These are phyloP conservation scores for Berghia stephanieae DNA, from an alignment of 1,140 invertebrate genomes.

Conservation along the genomic window DNA sequence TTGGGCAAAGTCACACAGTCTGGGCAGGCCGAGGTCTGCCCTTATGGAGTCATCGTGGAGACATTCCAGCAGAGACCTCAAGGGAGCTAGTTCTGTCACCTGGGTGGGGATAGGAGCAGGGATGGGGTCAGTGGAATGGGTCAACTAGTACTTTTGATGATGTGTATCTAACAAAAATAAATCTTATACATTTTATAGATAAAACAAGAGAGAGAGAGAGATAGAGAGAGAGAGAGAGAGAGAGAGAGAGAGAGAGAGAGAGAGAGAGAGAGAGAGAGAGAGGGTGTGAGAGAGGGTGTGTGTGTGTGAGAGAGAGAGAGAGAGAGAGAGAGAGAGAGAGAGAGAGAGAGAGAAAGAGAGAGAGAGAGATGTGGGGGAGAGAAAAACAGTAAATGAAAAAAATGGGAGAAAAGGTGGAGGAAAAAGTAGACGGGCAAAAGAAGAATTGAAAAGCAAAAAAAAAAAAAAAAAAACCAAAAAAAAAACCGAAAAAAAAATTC, in stretches of 20 bases:
- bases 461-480: neutral
- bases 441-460: no score
- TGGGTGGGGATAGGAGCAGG: slow-evolving; percentile 57
- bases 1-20: slow-evolving; percentile 81
- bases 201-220: no score
- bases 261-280: neutral
- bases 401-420: no score
- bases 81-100: slow-evolving; percentile 94
- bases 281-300: no score
- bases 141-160: neutral
- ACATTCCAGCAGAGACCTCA: slow-evolving; percentile 93
- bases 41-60: slow-evolving; percentile 90
- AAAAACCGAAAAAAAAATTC: no score
- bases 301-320: no score
- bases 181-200: neutral
- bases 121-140: neutral
- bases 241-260: neutral
- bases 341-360: no score
- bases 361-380: no score
- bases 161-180: neutral
- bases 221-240: no score
- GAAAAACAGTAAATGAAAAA: no score
- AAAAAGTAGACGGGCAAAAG: no score
- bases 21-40: slow-evolving; percentile 83
- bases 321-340: no score